These are phyloP conservation scores for Euura saliciscinereae DNA, from an alignment of 1,140 invertebrate species.

Conservation along the genomic window DNA sequence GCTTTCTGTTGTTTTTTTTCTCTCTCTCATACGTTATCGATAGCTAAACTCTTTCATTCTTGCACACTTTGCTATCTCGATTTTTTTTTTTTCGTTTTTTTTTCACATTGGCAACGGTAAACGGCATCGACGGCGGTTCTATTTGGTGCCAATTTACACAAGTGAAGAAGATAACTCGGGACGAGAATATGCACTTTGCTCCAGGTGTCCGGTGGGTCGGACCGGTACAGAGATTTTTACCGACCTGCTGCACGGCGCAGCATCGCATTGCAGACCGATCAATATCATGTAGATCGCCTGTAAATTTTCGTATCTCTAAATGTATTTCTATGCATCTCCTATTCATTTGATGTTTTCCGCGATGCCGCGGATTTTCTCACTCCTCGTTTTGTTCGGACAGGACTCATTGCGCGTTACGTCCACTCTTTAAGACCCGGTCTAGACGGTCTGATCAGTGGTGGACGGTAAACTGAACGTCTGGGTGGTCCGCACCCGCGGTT, in stretches of 20 bases:
- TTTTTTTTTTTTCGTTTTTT: not conserved
- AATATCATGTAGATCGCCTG: not conserved
- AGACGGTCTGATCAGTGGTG: not conserved
- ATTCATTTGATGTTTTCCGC: not conserved
- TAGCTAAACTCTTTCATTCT: not conserved
- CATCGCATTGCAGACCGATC: not conserved
- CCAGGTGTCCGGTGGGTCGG: conserved; percentile 1
- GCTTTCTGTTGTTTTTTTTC: not conserved
- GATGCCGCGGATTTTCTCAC: not conserved
- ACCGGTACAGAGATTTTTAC: not conserved
- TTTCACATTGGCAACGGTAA: not conserved
- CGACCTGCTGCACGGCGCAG: not conserved
- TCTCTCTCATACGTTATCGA: not conserved
- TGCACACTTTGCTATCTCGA: not conserved
- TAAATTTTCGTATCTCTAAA: not conserved
- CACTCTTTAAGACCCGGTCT: not conserved
- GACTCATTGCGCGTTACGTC: not conserved
- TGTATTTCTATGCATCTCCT: not conserved
- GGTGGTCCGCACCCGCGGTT: not conserved
- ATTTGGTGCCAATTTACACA: conserved; percentile 5
- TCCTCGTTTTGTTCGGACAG: not conserved
- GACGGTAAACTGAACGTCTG: not conserved
- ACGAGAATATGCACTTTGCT: conserved; percentile 4
- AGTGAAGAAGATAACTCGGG: not conserved
- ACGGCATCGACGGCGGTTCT: not conserved